Percentiles rank a stretch among this genome's conserved stretches.
Conservation (phyloP, 2,797 vertebrate genomes). For the Sebastiscus albofasciatus region DNA sequence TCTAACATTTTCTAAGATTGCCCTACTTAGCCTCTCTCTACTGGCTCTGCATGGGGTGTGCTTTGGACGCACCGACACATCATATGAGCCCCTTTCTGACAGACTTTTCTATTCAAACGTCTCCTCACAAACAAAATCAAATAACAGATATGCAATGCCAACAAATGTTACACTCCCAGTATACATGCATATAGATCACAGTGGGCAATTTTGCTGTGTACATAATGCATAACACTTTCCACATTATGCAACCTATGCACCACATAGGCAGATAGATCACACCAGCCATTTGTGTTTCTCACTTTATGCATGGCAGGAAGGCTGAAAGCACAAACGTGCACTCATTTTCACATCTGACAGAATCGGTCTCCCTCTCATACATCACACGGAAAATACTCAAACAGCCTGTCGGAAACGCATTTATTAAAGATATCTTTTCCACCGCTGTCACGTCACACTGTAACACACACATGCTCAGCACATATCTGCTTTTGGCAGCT, state of each 20-base stretch:
- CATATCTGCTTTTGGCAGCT: not conserved
- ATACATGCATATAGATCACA: not conserved
- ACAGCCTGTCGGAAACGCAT: conserved; percentile 17
- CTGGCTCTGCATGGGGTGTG: not conserved
- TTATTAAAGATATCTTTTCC: not conserved
- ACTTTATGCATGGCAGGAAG: not conserved
- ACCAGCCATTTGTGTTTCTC: conserved; percentile 10
- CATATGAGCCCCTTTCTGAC: not conserved
- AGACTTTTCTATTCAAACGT: not conserved
- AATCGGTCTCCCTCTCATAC: conserved; percentile 37
- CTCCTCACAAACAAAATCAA: not conserved
- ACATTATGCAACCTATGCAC: not conserved
- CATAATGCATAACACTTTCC: not conserved
- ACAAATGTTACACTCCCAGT: not conserved
- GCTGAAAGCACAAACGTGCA: conserved; percentile 25
- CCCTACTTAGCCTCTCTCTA: not conserved
- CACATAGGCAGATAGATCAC: not conserved
- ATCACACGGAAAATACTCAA: conserved; percentile 41
- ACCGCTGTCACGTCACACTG: not conserved
- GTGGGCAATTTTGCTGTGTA: not conserved
- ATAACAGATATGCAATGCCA: not conserved
- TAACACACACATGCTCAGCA: not conserved
- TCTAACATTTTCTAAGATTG: not conserved
- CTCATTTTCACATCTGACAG: conserved; percentile 63
- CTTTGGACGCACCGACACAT: not conserved